Evolutionary conservation across 2,113 vertebrate species (phyloP).

Genomic region (Centropus unirufus): DNA sequence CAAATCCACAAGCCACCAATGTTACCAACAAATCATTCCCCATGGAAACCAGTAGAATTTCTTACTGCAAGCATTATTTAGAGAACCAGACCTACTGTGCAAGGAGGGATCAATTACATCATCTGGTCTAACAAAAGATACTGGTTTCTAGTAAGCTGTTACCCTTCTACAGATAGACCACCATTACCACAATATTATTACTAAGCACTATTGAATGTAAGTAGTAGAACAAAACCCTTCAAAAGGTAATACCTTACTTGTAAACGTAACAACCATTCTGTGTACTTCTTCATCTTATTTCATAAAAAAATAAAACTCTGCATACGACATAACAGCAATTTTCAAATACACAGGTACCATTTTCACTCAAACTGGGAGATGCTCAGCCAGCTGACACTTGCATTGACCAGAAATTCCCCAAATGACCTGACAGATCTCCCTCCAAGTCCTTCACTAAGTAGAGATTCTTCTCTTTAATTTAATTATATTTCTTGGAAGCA

Average conservation of each 20-base stretch:
- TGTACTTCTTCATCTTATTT: not conserved
- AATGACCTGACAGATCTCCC: not conserved
- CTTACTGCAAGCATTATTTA: not conserved
- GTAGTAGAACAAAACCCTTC: not conserved
- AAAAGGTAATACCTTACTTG: not conserved
- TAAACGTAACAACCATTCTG: not conserved
- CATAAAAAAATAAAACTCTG: not conserved
- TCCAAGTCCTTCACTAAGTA: not conserved
- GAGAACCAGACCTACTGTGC: not conserved
- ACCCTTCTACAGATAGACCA: not conserved
- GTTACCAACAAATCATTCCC: not conserved
- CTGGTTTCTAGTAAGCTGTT: not conserved
- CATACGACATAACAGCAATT: not conserved
- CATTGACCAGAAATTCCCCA: not conserved
- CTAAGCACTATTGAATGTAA: not conserved
- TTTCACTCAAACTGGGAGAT: not conserved
- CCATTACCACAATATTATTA: not conserved
- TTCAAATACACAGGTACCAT: not conserved
- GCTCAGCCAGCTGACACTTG: not conserved
- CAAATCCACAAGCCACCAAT: not conserved
- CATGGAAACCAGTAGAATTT: not conserved
- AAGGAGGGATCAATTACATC: not conserved
- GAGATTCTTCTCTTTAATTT: not conserved
- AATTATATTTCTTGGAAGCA: not conserved
- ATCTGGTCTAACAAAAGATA: not conserved